Evolutionary conservation across 2,888 invertebrate species (phyloP), one percentile per base, ranked within the genome.

Genomic region (Eupsilia transversa): DNA sequence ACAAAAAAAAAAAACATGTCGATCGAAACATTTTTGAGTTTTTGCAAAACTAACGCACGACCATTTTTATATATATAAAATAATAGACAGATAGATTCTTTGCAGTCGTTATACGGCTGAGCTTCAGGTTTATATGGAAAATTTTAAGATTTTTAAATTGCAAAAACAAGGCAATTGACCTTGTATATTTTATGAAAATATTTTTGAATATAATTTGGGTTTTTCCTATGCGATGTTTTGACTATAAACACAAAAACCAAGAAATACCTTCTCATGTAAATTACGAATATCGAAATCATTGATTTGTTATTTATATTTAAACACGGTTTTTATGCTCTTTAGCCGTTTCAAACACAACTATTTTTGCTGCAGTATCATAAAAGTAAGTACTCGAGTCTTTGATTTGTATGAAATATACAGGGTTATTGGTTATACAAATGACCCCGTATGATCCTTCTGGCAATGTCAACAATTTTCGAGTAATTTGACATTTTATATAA

Each of bases 141-240:
- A 10, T 74, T 52, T 56, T 38, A 6, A 23, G 17, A n/a, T 35
- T 54, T 74, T 75, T 66, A 41, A 80, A 80, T 75, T 74, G 52
- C 30, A 57, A 80, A 70, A 70, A 14, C 7, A 59, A 35, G 5
- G 5, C 33, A 7, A 41, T 41, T 30, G 17, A 57, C 49, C 14
- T 41, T 57, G 17, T 23, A 41, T 76, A 27, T 38, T 49, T 77
- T 52, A 35, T 68, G 30, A 35, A 14, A 59, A 76, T 30, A 54
- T 54, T 6, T 60, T 38, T 27, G 9, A 60, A 60, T 60, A n/a
- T 10, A 0, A 35, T 71, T 71, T 52, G 59, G 35, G 23, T 35
- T 69, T 69, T 77, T 59, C 59, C 49, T 12, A 23, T 57, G 7
- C 23, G 17, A 46, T 41, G n/a, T 38, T 46, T 76, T 49, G 27